phyloP scores from a whole-genome alignment of 1,140 invertebrate species.

The Monochamus saltuarius region DNA sequence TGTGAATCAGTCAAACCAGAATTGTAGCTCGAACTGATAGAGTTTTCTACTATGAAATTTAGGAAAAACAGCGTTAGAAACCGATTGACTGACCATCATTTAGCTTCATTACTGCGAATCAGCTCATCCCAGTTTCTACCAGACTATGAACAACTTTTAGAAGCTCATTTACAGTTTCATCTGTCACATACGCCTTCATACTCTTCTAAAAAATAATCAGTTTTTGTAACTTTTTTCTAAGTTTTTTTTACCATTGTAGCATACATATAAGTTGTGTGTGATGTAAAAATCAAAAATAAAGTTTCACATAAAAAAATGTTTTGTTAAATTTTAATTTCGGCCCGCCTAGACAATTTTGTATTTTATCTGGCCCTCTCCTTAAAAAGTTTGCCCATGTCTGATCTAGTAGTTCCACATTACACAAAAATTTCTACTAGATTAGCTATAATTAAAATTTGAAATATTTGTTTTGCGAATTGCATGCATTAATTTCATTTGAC shows the following conservation, averaged over 20 bases:
- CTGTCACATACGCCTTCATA: neutral
- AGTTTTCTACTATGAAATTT: conserved; percentile 16
- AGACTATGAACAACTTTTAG: conserved; percentile 3
- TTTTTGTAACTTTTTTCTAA: conserved; percentile 2
- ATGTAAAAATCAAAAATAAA: conserved; percentile 7
- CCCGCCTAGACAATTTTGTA: no score
- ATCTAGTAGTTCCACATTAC: no score
- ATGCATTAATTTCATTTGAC: no score
- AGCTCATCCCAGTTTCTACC: neutral
- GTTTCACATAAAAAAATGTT: neutral
- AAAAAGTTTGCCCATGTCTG: no score
- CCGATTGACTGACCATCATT: neutral
- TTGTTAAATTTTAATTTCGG: neutral
- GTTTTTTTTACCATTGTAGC: conserved; percentile 4
- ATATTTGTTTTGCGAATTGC: no score
- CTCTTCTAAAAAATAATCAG: neutral
- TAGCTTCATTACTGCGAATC: neutral
- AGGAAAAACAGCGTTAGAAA: conserved; percentile 4
- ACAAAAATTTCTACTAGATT: no score
- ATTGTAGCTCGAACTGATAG: conserved; percentile 1
- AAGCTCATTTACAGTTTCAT: conserved; percentile 1
- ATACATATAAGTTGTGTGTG: neutral
- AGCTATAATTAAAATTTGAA: no score
- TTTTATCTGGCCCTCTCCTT: no score
- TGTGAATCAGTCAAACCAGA: conserved; percentile 13